Evolutionary conservation across 64 coral and sea anemone genomes (phyloP).

Genomic region (Dendrophyllia cribrosa): DNA sequence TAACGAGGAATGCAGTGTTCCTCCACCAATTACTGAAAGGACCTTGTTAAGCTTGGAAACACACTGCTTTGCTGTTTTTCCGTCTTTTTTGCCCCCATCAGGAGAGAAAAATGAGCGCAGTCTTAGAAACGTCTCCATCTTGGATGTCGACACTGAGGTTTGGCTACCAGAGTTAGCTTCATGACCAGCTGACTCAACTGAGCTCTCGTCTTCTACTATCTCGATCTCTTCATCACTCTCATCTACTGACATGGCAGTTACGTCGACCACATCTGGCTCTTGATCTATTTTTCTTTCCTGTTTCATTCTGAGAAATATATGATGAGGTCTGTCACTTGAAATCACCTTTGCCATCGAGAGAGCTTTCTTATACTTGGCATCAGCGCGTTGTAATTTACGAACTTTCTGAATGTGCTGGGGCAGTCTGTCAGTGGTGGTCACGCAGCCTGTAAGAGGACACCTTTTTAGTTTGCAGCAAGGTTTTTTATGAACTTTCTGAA

Average conservation of each 20-base stretch:
- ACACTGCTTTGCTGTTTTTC: slow-evolving; percentile 73
- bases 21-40: slow-evolving; percentile 44
- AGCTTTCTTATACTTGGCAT: not conserved
- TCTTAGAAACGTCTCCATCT: not conserved
- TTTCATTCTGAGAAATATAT: not conserved
- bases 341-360: not conserved
- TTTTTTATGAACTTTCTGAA: not conserved
- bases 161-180: not conserved
- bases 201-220: not conserved
- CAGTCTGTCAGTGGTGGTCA: no score
- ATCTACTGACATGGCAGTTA: not conserved
- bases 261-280: not conserved
- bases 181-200: not conserved
- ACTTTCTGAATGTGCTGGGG: not conserved
- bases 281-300: not conserved
- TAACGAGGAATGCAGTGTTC: slow-evolving; percentile 38
- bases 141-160: not conserved
- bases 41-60: slow-evolving; percentile 49
- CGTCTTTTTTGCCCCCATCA: slow-evolving; percentile 75
- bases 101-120: slow-evolving; percentile 53
- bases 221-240: not conserved
- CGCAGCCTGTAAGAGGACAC: no score
- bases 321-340: not conserved
- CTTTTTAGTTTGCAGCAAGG: no score
- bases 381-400: not conserved